Evolutionary conservation across 1,140 invertebrate species (phyloP), one percentile per base, ranked within the genome.

Genomic region (Hermatobates lingyangjiaoensis): DNA sequence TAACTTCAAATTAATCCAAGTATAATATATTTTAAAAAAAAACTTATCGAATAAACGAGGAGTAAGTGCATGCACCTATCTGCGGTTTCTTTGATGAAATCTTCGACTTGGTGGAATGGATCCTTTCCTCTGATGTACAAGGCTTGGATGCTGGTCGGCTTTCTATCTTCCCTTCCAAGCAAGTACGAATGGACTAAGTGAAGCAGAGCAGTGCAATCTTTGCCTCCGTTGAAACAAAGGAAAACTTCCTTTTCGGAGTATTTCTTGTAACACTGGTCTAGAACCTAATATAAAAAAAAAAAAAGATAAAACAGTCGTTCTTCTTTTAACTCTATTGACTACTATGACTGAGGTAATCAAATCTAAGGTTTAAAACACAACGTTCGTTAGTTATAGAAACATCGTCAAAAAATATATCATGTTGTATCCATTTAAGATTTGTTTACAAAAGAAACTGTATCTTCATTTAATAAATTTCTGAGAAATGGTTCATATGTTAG

Each of bases 181-280:
- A 81, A 63, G 21, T 86, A 65, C 5, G 76, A 72, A 58, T 80
- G 66, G 24, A 75, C 69, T 25, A 95, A 64, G 66, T 95, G 85
- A 48, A 95, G 68, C 18, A 95, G 68, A 1, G 82, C 87, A 1
- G 89, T 94, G 63, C 93, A 97, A 69, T 98, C 94, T 69, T 98
- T 98, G 5, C 94, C 94, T 25, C 94, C 93, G 67, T 97, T 97
- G 61, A 96, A 98, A 50, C 86, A 85, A 27, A 97, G 61, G 61
- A 89, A 89, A 42, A 90, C 64, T 65, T 89, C 78, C 55, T 83
- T 72, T 21, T 75, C 54, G 30, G 71, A 66, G 60, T 79, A 88
- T 28, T 66, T 69, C 18, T 60, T 53, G 30, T 63, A 60, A 48
- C 61, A 62, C 47, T 68, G 59, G 50, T 66, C 62, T 14, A 71